Evolutionary conservation across 2,113 vertebrate species (phyloP).

Genomic region (Callospermophilus lateralis): DNA sequence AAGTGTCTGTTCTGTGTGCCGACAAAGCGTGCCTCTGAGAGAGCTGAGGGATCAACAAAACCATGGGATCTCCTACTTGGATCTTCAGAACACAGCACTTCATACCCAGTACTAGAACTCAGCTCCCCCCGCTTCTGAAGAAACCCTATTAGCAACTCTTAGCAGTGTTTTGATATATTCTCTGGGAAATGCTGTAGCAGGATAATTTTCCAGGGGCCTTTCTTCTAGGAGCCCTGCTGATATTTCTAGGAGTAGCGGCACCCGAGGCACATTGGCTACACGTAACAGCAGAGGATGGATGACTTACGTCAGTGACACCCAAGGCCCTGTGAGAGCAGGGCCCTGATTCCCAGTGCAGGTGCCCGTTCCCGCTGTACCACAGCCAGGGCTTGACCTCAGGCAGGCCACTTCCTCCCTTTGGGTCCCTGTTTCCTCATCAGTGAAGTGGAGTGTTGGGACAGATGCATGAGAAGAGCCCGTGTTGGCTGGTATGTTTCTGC

Average conservation of each 20-base stretch:
- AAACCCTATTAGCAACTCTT: not conserved
- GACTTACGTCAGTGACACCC: not conserved
- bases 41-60: not conserved
- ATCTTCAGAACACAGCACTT: accelerated
- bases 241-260: not conserved
- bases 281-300: not conserved
- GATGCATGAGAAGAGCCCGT: not conserved
- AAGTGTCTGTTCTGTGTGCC: not conserved
- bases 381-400: not conserved
- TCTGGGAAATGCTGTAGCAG: too few species aligned
- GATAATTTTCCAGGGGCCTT: not conserved
- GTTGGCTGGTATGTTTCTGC: not conserved
- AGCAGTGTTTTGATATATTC: not conserved
- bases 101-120: not conserved
- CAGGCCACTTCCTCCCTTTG: not conserved
- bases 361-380: not conserved
- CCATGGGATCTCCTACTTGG: not conserved
- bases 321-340: not conserved
- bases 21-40: not conserved
- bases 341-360: too few species aligned
- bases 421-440: not conserved
- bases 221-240: not conserved
- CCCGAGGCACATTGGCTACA: not conserved
- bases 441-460: not conserved
- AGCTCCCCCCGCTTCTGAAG: not conserved